Conservation (phyloP, 2,113 vertebrate species). For the Axis porcinus region DNA sequence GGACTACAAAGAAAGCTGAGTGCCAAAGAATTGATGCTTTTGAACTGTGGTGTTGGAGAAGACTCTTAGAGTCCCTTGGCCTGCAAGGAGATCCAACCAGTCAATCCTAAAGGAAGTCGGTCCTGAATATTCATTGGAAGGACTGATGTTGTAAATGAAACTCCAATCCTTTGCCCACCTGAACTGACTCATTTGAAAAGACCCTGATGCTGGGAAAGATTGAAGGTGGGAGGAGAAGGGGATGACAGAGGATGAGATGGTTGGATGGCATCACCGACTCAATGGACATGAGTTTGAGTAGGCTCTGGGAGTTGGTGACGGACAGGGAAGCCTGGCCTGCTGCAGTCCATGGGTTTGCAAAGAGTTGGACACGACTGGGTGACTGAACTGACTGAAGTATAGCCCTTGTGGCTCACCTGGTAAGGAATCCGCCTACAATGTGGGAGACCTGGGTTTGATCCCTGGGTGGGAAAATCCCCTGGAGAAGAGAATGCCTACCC, state of each 20-base stretch:
- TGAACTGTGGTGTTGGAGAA: neutral
- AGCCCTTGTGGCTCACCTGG: neutral
- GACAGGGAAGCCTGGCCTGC: neutral
- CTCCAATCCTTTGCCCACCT: neutral
- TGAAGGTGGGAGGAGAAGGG: rapidly evolving
- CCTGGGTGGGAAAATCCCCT: neutral
- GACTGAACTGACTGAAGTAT: neutral
- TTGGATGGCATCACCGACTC: neutral
- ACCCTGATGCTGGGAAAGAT: neutral
- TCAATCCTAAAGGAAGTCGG: neutral
- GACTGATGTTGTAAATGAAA: neutral
- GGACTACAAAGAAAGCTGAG: neutral
- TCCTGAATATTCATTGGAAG: neutral
- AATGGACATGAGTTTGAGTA: neutral
- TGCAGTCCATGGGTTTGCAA: neutral
- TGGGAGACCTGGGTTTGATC: neutral
- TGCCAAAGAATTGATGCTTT: neutral
- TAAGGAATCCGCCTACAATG: neutral
- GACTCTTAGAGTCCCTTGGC: neutral
- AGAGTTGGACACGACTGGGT: neutral
- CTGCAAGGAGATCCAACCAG: neutral
- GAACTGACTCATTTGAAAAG: neutral
- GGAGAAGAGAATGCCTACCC: neutral
- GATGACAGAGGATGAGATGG: neutral
- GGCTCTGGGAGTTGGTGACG: neutral